phyloP scores from a whole-genome alignment of 1,140 invertebrate genomes.

The Macrobrachium nipponense region DNA sequence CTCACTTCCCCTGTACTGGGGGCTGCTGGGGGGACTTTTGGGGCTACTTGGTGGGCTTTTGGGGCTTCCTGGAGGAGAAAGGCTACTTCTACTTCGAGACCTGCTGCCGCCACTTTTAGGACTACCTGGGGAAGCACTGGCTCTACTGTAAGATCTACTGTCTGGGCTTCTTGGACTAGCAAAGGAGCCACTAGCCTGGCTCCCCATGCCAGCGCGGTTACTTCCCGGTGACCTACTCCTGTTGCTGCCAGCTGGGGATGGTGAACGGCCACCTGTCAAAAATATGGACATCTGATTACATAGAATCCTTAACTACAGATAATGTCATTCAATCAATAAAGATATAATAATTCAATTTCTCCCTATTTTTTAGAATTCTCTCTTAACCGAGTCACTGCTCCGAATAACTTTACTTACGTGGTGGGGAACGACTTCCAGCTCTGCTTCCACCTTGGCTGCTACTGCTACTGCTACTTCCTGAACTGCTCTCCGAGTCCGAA shows the following conservation, averaged over 20 bases:
- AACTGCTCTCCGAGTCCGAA: conserved; percentile 45
- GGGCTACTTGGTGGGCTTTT: too few species aligned
- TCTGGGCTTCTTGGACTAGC: conserved; percentile 17
- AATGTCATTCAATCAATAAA: background rate
- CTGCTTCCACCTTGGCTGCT: conserved; percentile 43
- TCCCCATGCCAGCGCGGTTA: background rate
- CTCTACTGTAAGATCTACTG: conserved; percentile 19
- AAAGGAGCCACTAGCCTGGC: conserved; percentile 20
- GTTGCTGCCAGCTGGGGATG: conserved; percentile 44
- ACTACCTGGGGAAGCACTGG: conserved; percentile 2
- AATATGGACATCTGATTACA: background rate
- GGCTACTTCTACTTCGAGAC: conserved; percentile 22
- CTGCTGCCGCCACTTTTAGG: conserved; percentile 28
- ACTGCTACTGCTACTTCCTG: conserved; percentile 41
- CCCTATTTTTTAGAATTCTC: background rate
- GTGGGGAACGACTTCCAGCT: conserved; percentile 24
- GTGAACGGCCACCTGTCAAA: conserved; percentile 17
- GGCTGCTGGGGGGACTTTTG: background rate
- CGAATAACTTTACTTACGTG: conserved; percentile 10
- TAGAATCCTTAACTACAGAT: background rate
- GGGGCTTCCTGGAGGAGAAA: background rate
- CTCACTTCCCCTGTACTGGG: conserved; percentile 9
- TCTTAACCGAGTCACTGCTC: background rate
- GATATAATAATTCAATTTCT: background rate
- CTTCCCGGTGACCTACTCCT: conserved; percentile 7